These are phyloP conservation scores for Spodoptera littoralis DNA, from an alignment of 2,888 invertebrate genomes.

Conservation along the genomic window DNA sequence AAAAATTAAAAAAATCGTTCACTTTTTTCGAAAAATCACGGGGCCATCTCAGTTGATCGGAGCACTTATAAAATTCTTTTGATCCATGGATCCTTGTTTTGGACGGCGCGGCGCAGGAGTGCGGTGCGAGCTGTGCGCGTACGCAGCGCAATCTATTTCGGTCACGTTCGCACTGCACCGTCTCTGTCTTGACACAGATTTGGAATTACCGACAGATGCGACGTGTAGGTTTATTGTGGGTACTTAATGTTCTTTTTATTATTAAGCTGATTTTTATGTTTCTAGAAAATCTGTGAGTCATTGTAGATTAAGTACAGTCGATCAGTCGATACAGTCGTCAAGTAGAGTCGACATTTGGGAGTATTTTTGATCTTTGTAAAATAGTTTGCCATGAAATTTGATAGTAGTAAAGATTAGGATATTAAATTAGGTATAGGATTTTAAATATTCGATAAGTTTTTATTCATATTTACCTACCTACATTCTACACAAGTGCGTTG, in stretches of 20 bases:
- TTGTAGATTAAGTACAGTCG: too few species aligned
- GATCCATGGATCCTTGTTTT: constrained; percentile 70
- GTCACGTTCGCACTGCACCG: constrained; percentile 74
- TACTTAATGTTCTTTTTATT: constrained; percentile 6
- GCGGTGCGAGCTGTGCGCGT: constrained; percentile 72
- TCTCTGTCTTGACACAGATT: constrained; percentile 80
- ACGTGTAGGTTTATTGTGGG: constrained; percentile 20
- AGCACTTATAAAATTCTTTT: constrained; percentile 18
- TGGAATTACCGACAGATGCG: constrained; percentile 55
- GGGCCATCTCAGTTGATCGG: constrained; percentile 51
- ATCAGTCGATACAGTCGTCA: too few species aligned
- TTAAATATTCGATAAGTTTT: too few species aligned
- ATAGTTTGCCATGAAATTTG: too few species aligned
- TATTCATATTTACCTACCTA: too few species aligned
- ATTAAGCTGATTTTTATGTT: too few species aligned
- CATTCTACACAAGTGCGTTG: too few species aligned
- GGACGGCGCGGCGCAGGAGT: constrained; percentile 72
- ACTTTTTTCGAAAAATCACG: constrained; percentile 43
- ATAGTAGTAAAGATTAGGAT: too few species aligned
- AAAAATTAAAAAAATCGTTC: constrained; percentile 23
- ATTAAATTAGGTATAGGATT: too few species aligned
- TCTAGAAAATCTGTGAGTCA: too few species aligned
- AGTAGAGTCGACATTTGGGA: not conserved
- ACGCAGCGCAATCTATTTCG: constrained; percentile 82
- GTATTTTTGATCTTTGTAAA: not conserved